Evolutionary conservation across 2,797 vertebrate species (phyloP).

Genomic region (Dicrostonyx torquatus): DNA sequence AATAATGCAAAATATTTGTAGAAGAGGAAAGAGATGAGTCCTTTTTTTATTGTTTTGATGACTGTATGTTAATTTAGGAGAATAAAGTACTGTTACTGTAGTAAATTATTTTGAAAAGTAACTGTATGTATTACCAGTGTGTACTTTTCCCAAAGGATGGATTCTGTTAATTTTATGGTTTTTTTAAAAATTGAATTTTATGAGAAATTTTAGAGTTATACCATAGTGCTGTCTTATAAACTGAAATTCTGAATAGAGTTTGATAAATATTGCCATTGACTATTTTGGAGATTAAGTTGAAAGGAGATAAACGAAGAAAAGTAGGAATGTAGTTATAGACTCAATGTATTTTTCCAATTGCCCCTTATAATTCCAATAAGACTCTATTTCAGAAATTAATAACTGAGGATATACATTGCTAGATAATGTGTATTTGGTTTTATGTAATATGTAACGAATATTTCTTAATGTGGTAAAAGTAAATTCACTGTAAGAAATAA

Average conservation of each 20-base stretch:
- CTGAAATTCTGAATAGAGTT: neutral
- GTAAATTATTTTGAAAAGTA: slow-evolving; percentile 28
- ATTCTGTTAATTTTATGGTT: slow-evolving; percentile 20
- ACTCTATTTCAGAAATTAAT: slow-evolving; percentile 8
- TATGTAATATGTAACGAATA: neutral
- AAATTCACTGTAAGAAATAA: neutral
- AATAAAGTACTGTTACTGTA: neutral
- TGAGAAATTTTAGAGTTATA: slow-evolving; percentile 27
- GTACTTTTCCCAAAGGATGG: neutral
- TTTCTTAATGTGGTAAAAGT: neutral
- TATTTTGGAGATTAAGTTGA: slow-evolving; percentile 33
- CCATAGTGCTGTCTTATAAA: slow-evolving; percentile 18
- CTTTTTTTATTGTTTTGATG: neutral
- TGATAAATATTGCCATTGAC: neutral
- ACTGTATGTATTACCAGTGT: neutral
- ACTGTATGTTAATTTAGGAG: slow-evolving; percentile 8
- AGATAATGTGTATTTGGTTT: neutral
- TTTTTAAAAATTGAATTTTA: slow-evolving; percentile 18
- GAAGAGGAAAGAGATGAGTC: neutral
- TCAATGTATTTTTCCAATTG: neutral
- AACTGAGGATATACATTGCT: neutral
- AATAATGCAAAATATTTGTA: neutral
- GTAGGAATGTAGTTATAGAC: neutral
- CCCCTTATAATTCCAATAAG: neutral
- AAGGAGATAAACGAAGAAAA: neutral